These are phyloP conservation scores for Excalfactoria chinensis DNA, from an alignment of 2,113 vertebrate genomes.

Conservation along the genomic window DNA sequence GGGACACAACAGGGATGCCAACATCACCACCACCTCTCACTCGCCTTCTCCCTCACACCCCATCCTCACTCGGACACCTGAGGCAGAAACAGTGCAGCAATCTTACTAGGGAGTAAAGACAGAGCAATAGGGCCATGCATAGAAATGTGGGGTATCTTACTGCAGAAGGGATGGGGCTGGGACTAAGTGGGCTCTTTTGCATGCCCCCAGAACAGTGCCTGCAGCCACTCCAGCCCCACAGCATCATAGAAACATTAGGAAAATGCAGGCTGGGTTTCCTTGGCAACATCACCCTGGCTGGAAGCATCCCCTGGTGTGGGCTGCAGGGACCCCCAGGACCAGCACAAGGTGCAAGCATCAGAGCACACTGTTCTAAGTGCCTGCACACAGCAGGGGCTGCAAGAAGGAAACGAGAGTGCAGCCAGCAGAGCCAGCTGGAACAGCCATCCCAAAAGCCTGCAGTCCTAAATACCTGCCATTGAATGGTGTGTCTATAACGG, in stretches of 20 bases:
- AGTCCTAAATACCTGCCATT: too few relatives aligned
- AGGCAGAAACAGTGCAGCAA: not conserved
- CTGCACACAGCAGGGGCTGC: not conserved
- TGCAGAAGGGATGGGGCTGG: not conserved
- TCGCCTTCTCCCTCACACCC: not conserved
- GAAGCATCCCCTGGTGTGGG: slow-evolving; percentile 19
- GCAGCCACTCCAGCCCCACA: not conserved
- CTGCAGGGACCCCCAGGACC: not conserved
- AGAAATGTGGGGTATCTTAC: fast-evolving
- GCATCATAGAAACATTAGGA: not conserved
- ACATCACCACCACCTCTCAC: not conserved
- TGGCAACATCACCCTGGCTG: slow-evolving; percentile 63
- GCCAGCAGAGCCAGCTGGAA: not conserved
- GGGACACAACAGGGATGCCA: not conserved
- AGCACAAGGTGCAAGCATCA: not conserved
- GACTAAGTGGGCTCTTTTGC: not conserved
- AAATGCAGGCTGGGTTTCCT: slow-evolving; percentile 70
- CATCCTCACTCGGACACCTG: fast-evolving
- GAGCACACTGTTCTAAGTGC: not conserved
- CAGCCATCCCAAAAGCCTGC: not conserved
- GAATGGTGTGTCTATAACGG: not conserved
- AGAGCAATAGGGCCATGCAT: fast-evolving
- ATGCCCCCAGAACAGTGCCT: not conserved
- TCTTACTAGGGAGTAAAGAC: fast-evolving
- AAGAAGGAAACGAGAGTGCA: not conserved